Conservation (phyloP, 2,797 vertebrate genomes). For the Helarctos malayanus region DNA sequence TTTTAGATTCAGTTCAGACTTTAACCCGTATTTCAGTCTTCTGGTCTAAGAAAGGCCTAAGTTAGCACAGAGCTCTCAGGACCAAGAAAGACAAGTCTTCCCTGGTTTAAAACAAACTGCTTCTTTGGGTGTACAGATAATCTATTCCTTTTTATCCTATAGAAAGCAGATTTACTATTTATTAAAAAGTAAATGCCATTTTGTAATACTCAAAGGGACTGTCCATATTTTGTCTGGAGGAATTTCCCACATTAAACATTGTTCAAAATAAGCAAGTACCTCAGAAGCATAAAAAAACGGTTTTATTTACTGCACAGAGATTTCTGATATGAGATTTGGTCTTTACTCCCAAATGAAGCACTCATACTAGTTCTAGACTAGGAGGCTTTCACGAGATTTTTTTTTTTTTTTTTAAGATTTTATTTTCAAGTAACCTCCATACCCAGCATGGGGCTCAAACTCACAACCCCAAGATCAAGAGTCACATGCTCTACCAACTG, state of each 20-base stretch:
- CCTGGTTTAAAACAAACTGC: neutral
- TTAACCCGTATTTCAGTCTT: neutral
- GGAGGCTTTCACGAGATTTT: neutral
- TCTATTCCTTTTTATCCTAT: conserved; percentile 34
- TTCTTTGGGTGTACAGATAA: neutral
- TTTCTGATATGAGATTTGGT: neutral
- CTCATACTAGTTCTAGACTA: neutral
- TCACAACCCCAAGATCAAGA: neutral
- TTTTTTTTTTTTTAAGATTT: neutral
- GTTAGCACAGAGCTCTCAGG: neutral
- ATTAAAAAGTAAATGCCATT: neutral
- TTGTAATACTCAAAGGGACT: conserved; percentile 1
- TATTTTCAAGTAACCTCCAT: neutral
- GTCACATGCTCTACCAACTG: too few relatives aligned
- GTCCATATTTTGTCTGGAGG: neutral
- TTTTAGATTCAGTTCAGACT: neutral
- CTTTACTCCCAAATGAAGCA: conserved; percentile 27
- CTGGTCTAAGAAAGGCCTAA: neutral
- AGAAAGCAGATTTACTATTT: neutral
- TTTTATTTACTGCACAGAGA: neutral
- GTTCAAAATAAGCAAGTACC: conserved; percentile 15
- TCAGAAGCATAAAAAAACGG: neutral
- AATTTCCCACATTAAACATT: neutral
- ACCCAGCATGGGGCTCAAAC: neutral
- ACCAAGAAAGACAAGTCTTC: neutral